Percentiles rank a stretch among this genome's conserved stretches.
Evolutionary conservation across 2,888 invertebrate species (phyloP).

Genomic region (Harpalus rufipes): DNA sequence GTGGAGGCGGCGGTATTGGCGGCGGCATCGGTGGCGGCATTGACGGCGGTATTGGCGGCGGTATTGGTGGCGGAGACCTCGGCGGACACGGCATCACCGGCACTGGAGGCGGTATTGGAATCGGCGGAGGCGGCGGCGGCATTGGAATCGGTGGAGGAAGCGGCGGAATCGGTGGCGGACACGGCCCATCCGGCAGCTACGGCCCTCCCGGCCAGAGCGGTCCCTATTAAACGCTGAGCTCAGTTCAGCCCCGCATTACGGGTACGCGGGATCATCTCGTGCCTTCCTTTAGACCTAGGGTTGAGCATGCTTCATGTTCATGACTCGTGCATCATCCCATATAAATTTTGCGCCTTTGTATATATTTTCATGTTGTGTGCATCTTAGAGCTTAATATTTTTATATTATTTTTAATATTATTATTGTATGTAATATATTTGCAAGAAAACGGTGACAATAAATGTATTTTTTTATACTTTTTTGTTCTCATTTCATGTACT

Average conservation of each 20-base stretch:
- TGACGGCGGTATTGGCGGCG: slow-evolving; percentile 69
- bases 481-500: slow-evolving; percentile 49
- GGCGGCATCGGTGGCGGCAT: slow-evolving; percentile 49
- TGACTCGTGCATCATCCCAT: slow-evolving; percentile 59
- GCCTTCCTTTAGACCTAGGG: slow-evolving; percentile 60
- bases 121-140: slow-evolving; percentile 65
- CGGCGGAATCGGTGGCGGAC: slow-evolving; percentile 70
- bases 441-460: slow-evolving; percentile 76
- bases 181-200: slow-evolving; percentile 75
- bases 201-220: slow-evolving; percentile 76
- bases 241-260: slow-evolving; percentile 65
- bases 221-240: slow-evolving; percentile 72
- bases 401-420: slow-evolving; percentile 70
- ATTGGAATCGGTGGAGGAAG: slow-evolving; percentile 38
- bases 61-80: slow-evolving; percentile 65
- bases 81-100: slow-evolving; percentile 36
- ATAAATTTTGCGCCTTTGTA: slow-evolving; percentile 70
- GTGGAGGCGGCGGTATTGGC: slow-evolving; percentile 3
- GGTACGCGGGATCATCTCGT: slow-evolving; percentile 68
- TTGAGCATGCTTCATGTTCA: slow-evolving; percentile 30
- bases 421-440: slow-evolving; percentile 71
- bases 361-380: slow-evolving; percentile 72
- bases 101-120: slow-evolving; percentile 50
- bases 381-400: slow-evolving; percentile 70
- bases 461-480: slow-evolving; percentile 73